Base-by-base conservation (phyloP, 1,140 invertebrate species). In the Sinonovacula constricta region DNA sequence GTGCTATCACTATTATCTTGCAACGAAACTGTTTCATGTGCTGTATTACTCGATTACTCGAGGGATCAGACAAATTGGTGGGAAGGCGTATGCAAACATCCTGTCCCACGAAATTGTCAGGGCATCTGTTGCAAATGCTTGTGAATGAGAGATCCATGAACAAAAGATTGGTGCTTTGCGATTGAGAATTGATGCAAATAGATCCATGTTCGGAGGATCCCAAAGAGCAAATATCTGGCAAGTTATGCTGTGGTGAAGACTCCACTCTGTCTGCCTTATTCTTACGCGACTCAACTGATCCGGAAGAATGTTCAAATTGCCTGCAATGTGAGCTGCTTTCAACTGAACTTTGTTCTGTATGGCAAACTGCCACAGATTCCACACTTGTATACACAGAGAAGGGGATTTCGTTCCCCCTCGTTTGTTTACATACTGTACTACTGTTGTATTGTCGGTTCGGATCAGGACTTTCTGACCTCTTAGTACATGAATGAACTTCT, bases 81-180 rank as follows among this genome's bases (percentile, higher is more conserved):
- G 75, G 34, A 45, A 78, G 0, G 56, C 75, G 69, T 78, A 78
- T 5, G 75, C 75, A 51, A 24, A 66, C 72, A 59, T 76, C 22
- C 49, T 60, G 54, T 59, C 5, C 69, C 56, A 71, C 18, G 22
- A 57, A 54, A 81, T 77, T 34, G 71, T 53, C 33, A 82, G 45
- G 1, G 77, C 77, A 69, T 82, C 77, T 34, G 59, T 39, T 34
- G 33, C 69, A 56, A 66, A 60, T 1, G 67, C 63, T 67, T 70
- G 63, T 26, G 54, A 59, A 45, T 74, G 45, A 26, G 69, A 69
- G 15, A 62, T 36, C 53, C 60, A 75, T 24, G 62, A 39, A 57
- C 59, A 65, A 45, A 65, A 59, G 3, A 66, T 53, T 14, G 0
- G 1, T 15, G 57, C n/a, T 26, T 57, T 5, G 2, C 34, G n/a